Evolutionary conservation across 2,888 invertebrate genomes (phyloP), one percentile per base, ranked within the genome.

Genomic region (Macropis europaea): DNA sequence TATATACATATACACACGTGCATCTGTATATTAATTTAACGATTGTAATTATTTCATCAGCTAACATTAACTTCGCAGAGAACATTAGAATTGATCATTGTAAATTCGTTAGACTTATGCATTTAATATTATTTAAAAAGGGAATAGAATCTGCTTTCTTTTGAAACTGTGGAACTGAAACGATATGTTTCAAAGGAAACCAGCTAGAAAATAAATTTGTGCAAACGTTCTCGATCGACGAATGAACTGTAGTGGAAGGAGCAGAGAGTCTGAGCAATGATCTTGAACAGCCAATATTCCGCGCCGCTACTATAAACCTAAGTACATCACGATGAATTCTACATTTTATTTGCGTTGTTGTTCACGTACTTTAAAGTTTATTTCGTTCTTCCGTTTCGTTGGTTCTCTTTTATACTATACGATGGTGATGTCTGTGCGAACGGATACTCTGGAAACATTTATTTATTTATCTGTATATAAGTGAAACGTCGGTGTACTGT

Each of bases 371-470:
- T 24, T 11, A 17, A 30, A 40, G 19, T 54, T 40, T 36, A 36
- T 6, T 17, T 38, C 6, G 7, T 47, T 24, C n/a, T 40, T 28
- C n/a, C n/a, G 5, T n/a, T 24, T 48, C 7, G 19, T 43, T 13
- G 13, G 13, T n/a, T 6, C 19, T 32, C 9, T 42, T 30, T 19
- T 48, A n/a, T n/a, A n/a, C n/a, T 2, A 7, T 45, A 7, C n/a
- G 1, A n/a, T 9, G 17, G 13, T 5, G 17, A 34, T 34, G 15
- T 28, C 43, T 26, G n/a, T 9, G 17, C n/a, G 13, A 9, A 26
- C 28, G 54, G 30, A 48, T 71, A 71, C 38, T 70, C 48, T 56
- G 60, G 34, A 54, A 45, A 30, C 15, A 42, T 30, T 67, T 64
- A 54, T 64, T 64, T 52, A 61, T 61, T 22, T 61, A 47, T 26